Conservation (phyloP, 1,140 invertebrate species). For the Sminthurinus signatus region DNA sequence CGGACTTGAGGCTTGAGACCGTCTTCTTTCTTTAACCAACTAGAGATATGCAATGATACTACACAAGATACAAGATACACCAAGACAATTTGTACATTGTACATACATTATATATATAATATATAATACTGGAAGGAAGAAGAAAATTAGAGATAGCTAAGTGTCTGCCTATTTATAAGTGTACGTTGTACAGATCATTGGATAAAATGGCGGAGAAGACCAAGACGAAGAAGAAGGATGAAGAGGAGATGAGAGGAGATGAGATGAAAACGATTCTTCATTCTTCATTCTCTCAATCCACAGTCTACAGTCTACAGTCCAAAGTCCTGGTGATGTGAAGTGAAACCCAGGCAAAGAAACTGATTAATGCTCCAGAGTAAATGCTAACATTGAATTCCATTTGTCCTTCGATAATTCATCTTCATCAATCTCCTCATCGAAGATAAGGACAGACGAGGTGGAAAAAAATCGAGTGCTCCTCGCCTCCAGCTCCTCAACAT, state of each 20-base stretch:
- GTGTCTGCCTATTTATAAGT: no score
- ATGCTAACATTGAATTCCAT: slow-evolving; percentile 15
- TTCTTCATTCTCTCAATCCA: not conserved
- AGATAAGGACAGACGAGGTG: slow-evolving; percentile 6
- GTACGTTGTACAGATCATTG: slow-evolving; percentile 1
- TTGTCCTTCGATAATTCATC: slow-evolving; percentile 37
- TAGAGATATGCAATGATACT: no score
- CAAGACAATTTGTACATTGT: no score
- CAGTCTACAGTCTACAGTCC: no score
- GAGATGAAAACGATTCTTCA: not conserved
- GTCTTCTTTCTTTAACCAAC: no score
- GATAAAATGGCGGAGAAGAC: not conserved
- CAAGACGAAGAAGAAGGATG: not conserved
- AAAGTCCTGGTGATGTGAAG: not conserved
- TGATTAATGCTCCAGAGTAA: slow-evolving; percentile 27
- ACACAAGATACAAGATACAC: no score
- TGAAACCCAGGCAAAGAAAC: slow-evolving; percentile 11
- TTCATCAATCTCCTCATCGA: slow-evolving; percentile 23
- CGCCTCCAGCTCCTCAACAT: slow-evolving; percentile 1
- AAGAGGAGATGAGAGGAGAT: not conserved
- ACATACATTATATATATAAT: no score
- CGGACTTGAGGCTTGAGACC: no score
- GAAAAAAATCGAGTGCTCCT: slow-evolving; percentile 2
- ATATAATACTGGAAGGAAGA: no score
- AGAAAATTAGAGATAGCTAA: no score